Base-by-base conservation (phyloP, 2,888 invertebrate species). In the Augiades crinisus region DNA sequence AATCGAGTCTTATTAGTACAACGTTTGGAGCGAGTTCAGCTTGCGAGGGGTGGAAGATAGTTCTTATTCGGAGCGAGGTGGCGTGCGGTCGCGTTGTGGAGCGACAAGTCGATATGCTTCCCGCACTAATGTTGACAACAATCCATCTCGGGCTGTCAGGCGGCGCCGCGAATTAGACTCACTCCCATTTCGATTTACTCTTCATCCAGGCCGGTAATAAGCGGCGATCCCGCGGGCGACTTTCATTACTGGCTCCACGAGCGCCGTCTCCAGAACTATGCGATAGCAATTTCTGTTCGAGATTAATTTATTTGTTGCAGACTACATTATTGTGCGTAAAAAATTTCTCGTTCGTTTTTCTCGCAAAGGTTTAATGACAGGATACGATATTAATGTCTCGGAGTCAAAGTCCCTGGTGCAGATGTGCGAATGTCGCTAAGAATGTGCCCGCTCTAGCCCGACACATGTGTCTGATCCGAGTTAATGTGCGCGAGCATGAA, bases 51-150 rank as follows among this genome's bases (percentile, higher is more conserved):
- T 46, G 55, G 47, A 55, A 54, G 63, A 43, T 59, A 52, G 61
- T 62, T 43, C 38, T 37, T 30, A 19, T 16, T 27, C 21, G 34
- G 30, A 58, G 45, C 47, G 49, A 53, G 38, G 56, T 38, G 56
- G 47, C 55, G 47, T 46, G 58, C 63, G 61, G 67, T 59, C 64
- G 64, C 64, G 66, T 72, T 72, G 73, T 68, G 69, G 75, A 73
- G 76, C 78, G 78, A 73, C 83, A 80, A 83, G 82, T 81, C 82
- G 80, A 81, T 81, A 78, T 80, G 82, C 79, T 62, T 79, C 80
- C 78, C 82, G 84, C 84, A 81, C 79, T 85, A 85, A 82, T 86
- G 85, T 85, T 86, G 85, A 84, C 85, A 81, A 86, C 78, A 81
- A 87, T 87, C 82, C 79, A 86, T 87, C 87, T 86, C 80, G 72